Percentiles rank a stretch among this genome's conserved stretches.
phyloP scores from a whole-genome alignment of 2,888 invertebrate genomes.

The Amblyteles armatorius region DNA sequence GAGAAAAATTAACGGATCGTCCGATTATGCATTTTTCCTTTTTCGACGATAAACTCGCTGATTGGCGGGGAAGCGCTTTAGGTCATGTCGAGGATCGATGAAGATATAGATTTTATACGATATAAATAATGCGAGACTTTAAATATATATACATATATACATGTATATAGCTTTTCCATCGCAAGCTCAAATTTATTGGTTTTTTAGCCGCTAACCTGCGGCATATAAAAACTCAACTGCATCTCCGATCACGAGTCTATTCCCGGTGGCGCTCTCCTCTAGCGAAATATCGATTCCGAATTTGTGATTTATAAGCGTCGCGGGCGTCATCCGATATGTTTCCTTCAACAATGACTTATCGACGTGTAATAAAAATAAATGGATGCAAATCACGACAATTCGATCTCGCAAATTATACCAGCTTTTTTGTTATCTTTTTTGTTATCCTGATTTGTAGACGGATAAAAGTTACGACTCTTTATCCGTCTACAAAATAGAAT shows the following conservation, averaged over 20 bases:
- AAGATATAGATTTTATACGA: conserved; percentile 3
- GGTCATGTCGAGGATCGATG: conserved; percentile 3
- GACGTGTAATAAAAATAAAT: background rate
- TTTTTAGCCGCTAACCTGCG: background rate
- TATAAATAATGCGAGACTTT: background rate
- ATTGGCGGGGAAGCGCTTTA: background rate
- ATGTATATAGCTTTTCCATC: background rate
- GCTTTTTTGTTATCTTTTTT: no score
- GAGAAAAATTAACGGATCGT: background rate
- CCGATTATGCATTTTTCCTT: background rate
- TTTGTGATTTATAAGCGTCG: background rate
- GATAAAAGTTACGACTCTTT: no score
- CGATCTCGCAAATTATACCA: background rate
- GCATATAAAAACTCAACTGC: background rate
- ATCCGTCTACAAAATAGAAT: no score
- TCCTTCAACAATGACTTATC: background rate
- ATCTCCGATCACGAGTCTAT: conserved; percentile 20
- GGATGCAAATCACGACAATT: background rate
- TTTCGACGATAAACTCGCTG: background rate
- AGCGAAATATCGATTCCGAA: conserved; percentile 17
- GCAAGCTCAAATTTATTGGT: background rate
- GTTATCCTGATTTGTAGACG: no score
- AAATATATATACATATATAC: background rate
- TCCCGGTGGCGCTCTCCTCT: conserved; percentile 4
- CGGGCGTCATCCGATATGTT: background rate